Evolutionary conservation across 2,113 vertebrate species (phyloP).

Genomic region (Ictalurus punctatus): DNA sequence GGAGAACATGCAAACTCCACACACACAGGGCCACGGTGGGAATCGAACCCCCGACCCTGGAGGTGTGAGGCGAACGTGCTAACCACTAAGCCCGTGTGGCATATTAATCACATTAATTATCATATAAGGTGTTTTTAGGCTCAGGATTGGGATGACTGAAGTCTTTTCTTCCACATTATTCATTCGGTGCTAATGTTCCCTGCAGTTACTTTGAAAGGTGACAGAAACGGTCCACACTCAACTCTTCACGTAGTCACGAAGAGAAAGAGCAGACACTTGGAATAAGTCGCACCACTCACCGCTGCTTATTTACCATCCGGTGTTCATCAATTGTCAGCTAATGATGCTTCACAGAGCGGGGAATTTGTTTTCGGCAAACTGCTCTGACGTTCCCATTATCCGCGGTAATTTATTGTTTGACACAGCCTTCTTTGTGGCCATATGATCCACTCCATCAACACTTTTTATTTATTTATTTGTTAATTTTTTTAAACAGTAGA

Average conservation of each 20-base stretch:
- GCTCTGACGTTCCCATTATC: constrained; percentile 45
- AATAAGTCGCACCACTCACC: neutral
- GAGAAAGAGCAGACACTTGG: constrained; percentile 14
- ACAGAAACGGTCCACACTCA: neutral
- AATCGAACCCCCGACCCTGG: no score
- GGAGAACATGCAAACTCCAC: no score
- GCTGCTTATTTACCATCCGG: constrained; percentile 41
- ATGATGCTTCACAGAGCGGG: constrained; percentile 35
- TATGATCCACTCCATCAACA: constrained; percentile 36
- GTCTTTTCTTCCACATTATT: neutral
- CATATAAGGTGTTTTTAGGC: neutral
- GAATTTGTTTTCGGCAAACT: constrained; percentile 45
- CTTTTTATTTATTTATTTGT: neutral
- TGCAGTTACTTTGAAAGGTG: neutral
- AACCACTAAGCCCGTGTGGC: no score
- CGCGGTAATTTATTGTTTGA: constrained; percentile 38
- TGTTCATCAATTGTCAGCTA: constrained; percentile 44
- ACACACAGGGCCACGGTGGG: no score
- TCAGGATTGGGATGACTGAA: neutral
- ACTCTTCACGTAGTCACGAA: neutral
- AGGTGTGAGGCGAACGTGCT: no score
- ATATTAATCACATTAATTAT: neutral
- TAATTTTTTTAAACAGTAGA: constrained; percentile 34
- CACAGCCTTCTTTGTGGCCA: constrained; percentile 21
- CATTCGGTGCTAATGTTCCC: neutral